Conservation (phyloP, 2,888 invertebrate genomes). For the Dryobota labecula region DNA sequence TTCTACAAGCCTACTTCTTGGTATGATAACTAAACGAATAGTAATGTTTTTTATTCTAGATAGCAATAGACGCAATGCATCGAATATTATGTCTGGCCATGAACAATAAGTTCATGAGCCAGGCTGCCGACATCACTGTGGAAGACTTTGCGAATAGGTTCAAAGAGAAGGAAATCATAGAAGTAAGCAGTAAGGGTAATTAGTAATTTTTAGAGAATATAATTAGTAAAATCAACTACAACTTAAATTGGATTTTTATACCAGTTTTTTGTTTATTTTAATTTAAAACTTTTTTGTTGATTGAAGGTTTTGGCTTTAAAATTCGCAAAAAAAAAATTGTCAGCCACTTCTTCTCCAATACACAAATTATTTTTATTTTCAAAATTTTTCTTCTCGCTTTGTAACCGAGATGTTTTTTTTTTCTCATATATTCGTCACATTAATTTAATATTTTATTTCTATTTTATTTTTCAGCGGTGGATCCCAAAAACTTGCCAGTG, state of each 20-base stretch:
- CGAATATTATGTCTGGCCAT: slow-evolving; percentile 84
- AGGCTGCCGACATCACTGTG: slow-evolving; percentile 64
- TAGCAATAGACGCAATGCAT: slow-evolving; percentile 83
- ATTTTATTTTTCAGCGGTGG: slow-evolving; percentile 66
- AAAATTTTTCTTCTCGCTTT: slow-evolving; percentile 31
- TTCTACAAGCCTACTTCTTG: background rate
- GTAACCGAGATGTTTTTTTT: background rate
- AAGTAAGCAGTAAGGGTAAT: slow-evolving; percentile 87
- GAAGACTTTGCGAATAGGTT: slow-evolving; percentile 78
- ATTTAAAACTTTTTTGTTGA: slow-evolving; percentile 1
- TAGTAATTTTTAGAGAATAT: slow-evolving; percentile 77
- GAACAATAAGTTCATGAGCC: slow-evolving; percentile 79
- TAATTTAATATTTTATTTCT: background rate
- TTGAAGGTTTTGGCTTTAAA: slow-evolving; percentile 10
- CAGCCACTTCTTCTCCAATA: background rate
- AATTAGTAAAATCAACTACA: slow-evolving; percentile 64
- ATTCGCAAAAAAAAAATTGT: background rate
- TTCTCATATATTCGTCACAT: background rate
- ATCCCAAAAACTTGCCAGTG: slow-evolving; percentile 72
- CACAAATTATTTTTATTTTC: slow-evolving; percentile 37
- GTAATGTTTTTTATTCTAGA: slow-evolving; percentile 71
- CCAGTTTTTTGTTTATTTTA: slow-evolving; percentile 7
- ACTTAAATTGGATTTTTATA: slow-evolving; percentile 41
- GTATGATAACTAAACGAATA: slow-evolving; percentile 18
- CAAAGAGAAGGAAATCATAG: slow-evolving; percentile 71